Base-by-base conservation (phyloP, 1,140 invertebrate species). In the Scaptomyza graminum region DNA sequence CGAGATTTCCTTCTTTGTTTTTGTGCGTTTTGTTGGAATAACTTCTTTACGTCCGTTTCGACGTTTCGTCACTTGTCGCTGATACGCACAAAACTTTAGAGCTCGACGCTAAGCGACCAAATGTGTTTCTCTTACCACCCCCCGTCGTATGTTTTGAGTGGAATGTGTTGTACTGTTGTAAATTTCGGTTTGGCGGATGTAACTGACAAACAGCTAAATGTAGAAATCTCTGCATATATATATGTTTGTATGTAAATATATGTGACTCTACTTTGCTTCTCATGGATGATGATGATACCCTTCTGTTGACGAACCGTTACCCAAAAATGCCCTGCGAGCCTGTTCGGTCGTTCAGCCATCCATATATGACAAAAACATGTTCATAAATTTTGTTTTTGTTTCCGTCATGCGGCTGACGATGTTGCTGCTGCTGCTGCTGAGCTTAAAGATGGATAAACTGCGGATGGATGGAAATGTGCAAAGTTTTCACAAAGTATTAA, bases 401-500 rank as follows among this genome's bases (percentile, higher is more conserved):
- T 76, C 63, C 50, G 69, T 22, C 63, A 55, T 56, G 74, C 72
- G 67, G 67, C 71, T 73, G 67, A 60, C 18, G 22, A 63, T 73
- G 66, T 65, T 73, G 67, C 60, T 22, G 31, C 31, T 34, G 31
- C 72, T 73, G 67, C 71, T 68, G 61, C 60, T 31, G 31, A 59
- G 74, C 71, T 64, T 69, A 76, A 74, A 75, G 62, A 77, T 52
- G 75, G 57, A 71, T 71, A 75, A 75, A 67, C 72, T 50, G 61
- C 56, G 49, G 25, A 43, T 41, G 64, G 61, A 59, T 67, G 70
- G 64, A 55, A 67, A 62, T 74, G 72, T 63, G 67, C 49, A 79
- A 79, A 79, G 69, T 79, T 79, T 79, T 76, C 61, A 76, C 74
- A 76, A 73, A 79, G 74, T 76, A 79, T 79, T 76, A 78, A 76